Conservation (phyloP, 2,797 vertebrate species). For the Eleutherodactylus coqui region DNA sequence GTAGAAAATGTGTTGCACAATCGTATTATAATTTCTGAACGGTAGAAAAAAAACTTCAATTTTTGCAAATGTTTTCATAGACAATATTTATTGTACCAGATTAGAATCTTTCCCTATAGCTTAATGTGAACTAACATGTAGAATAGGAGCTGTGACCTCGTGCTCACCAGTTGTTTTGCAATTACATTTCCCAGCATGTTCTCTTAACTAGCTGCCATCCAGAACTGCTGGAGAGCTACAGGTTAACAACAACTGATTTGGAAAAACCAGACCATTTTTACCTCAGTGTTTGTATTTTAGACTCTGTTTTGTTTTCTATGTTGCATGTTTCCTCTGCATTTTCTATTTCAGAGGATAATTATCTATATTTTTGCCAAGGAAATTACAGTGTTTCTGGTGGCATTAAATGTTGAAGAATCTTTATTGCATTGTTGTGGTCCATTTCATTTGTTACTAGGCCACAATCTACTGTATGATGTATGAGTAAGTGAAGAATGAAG, state of each 20-base stretch:
- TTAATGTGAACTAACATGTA: constrained; percentile 72
- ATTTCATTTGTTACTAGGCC: constrained; percentile 34
- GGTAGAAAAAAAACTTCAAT: constrained; percentile 70
- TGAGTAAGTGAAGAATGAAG: constrained; percentile 38
- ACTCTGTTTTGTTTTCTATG: constrained; percentile 55
- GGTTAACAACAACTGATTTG: constrained; percentile 8
- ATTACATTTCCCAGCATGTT: constrained; percentile 8
- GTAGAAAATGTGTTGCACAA: constrained; percentile 71
- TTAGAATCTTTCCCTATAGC: constrained; percentile 66
- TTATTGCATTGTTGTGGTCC: constrained; percentile 43
- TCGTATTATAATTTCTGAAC: constrained; percentile 74
- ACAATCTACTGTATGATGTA: constrained; percentile 42
- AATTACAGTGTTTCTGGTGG: constrained; percentile 55
- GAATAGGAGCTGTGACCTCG: constrained; percentile 6
- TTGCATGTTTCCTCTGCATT: constrained; percentile 57
- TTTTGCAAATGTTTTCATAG: constrained; percentile 82
- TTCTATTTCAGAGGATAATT: constrained; percentile 48
- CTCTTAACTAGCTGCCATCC: constrained; percentile 9
- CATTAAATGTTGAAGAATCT: constrained; percentile 51
- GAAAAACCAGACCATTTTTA: constrained; percentile 63
- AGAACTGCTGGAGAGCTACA: not conserved
- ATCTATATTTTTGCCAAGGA: constrained; percentile 60
- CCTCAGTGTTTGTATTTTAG: constrained; percentile 73
- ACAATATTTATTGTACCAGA: constrained; percentile 68
- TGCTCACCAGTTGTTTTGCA: not conserved